Conservation (phyloP, 2,888 invertebrate genomes). For the Teleiodes luculella region DNA sequence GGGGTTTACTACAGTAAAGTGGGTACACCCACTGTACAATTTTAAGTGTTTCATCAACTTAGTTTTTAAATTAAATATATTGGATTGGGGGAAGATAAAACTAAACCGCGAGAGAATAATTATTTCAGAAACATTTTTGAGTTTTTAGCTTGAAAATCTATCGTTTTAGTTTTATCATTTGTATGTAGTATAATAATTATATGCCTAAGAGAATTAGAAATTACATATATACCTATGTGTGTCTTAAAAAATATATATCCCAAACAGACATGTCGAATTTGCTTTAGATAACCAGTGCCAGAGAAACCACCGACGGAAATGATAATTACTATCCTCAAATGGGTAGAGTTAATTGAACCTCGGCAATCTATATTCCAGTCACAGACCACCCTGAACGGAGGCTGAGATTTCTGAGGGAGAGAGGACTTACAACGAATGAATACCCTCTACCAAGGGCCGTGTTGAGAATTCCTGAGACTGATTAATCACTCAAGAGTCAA, state of each 20-base stretch:
- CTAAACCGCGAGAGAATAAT: too few relatives aligned
- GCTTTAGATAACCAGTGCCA: not conserved
- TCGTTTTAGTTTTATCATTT: too few relatives aligned
- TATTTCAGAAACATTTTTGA: too few relatives aligned
- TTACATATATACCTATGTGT: too few relatives aligned
- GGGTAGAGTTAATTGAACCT: constrained; percentile 9
- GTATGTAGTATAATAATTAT: too few relatives aligned
- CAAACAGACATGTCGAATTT: not conserved
- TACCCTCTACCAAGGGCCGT: constrained; percentile 4
- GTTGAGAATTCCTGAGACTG: constrained; percentile 12
- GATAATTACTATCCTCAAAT: constrained; percentile 7
- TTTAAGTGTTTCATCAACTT: too few relatives aligned
- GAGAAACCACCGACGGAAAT: not conserved
- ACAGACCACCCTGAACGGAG: not conserved
- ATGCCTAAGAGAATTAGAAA: too few relatives aligned
- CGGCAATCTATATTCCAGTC: constrained; percentile 11
- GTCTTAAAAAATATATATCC: not conserved
- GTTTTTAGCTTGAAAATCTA: too few relatives aligned
- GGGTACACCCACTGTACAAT: too few relatives aligned
- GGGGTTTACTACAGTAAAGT: too few relatives aligned
- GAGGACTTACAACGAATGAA: constrained; percentile 10
- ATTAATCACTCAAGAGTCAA: not conserved
- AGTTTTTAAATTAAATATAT: too few relatives aligned
- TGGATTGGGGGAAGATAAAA: too few relatives aligned
- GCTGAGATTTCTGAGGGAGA: constrained; percentile 15